Evolutionary conservation across 1,140 invertebrate species (phyloP).

Genomic region (Zaprionus tsacasi): DNA sequence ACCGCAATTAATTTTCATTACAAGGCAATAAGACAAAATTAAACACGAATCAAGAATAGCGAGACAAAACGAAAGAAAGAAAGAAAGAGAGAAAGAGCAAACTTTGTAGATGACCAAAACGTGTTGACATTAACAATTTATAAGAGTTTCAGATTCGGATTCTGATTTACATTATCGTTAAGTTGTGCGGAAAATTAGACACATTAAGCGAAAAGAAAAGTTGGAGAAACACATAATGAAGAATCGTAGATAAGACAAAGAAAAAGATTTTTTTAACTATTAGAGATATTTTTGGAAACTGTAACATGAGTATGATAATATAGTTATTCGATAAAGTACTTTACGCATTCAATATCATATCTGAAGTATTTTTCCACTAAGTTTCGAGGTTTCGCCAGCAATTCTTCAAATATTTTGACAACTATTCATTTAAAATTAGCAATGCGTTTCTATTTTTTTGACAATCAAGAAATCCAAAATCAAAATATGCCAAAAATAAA

Average conservation of each 20-base stretch:
- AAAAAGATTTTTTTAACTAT: too few species aligned
- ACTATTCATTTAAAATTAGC: constrained; percentile 6
- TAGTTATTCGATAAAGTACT: background rate
- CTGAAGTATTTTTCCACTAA: background rate
- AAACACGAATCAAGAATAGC: constrained; percentile 68
- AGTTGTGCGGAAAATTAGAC: background rate
- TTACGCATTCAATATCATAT: background rate
- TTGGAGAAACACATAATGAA: background rate
- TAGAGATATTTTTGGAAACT: too few species aligned
- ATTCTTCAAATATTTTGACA: constrained; percentile 5
- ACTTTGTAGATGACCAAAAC: constrained; percentile 18
- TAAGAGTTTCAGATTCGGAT: constrained; percentile 30
- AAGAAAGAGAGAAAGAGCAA: background rate
- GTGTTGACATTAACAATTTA: constrained; percentile 70
- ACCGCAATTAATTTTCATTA: constrained; percentile 82
- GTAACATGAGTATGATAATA: too few species aligned
- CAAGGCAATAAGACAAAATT: constrained; percentile 78
- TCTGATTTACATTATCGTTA: constrained; percentile 15
- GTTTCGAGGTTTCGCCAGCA: background rate
- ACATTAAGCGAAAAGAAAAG: background rate
- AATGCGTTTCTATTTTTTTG: background rate
- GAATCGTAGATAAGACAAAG: too few species aligned
- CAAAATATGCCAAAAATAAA: constrained; percentile 5
- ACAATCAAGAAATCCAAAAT: background rate
- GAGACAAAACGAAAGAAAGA: constrained; percentile 9